phyloP scores from a whole-genome alignment of 2,113 vertebrate genomes.

The Myodes glareolus region DNA sequence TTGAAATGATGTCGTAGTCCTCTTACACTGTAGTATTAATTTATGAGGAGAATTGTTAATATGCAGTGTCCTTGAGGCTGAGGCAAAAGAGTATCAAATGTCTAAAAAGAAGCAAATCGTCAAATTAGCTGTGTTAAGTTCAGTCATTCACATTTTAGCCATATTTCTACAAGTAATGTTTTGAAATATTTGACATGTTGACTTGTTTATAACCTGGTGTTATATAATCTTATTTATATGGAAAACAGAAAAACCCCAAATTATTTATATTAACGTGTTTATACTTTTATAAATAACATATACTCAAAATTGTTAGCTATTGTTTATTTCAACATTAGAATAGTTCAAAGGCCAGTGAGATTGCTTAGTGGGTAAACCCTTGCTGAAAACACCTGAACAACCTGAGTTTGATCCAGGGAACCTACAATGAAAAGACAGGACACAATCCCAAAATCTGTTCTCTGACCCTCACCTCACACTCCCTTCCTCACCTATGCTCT shows the following conservation, averaged over 20 bases:
- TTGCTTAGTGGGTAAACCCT: neutral
- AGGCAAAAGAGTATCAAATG: neutral
- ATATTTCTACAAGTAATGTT: neutral
- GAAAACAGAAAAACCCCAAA: neutral
- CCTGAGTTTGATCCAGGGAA: no score
- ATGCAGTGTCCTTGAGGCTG: neutral
- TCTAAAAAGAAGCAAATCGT: neutral
- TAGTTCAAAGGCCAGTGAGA: neutral
- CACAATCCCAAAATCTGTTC: neutral
- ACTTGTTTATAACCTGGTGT: conserved; percentile 10
- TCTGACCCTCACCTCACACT: neutral
- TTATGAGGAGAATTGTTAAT: neutral
- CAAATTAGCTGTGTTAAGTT: neutral
- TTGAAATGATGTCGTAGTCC: neutral
- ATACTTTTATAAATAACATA: neutral
- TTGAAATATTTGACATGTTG: neutral
- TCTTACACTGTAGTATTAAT: neutral
- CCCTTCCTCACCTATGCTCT: neutral
- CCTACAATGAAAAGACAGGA: neutral
- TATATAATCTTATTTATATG: neutral
- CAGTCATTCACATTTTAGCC: neutral
- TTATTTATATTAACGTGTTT: neutral
- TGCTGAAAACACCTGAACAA: neutral
- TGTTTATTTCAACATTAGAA: neutral
- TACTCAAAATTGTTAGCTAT: neutral